These are phyloP conservation scores for Drosophila tsacasi DNA, from an alignment of 1,140 invertebrate genomes.

Conservation along the genomic window DNA sequence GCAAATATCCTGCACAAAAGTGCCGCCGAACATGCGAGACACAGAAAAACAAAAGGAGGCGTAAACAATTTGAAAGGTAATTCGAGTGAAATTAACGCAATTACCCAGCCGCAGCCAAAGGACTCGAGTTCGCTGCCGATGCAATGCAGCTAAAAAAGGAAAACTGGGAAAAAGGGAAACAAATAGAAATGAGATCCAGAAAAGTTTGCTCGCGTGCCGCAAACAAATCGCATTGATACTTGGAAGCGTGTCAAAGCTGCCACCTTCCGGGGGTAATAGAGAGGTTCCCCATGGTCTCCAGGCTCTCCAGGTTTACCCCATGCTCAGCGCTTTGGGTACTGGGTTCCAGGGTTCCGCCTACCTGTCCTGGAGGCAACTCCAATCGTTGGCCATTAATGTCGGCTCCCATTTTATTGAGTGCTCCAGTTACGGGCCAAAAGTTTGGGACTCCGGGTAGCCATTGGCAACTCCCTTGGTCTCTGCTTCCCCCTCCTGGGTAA, in stretches of 20 bases:
- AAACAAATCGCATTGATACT: constrained; percentile 73
- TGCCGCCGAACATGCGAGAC: constrained; percentile 72
- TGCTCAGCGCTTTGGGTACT: not conserved
- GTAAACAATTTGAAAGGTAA: constrained; percentile 68
- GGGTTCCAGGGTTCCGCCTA: not conserved
- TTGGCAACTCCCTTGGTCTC: constrained; percentile 15
- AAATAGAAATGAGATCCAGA: constrained; percentile 4
- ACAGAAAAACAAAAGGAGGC: constrained; percentile 19
- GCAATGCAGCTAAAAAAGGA: constrained; percentile 27
- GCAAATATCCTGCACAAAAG: constrained; percentile 51
- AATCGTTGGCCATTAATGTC: constrained; percentile 36
- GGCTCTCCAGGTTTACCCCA: not conserved
- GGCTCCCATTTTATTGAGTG: constrained; percentile 61
- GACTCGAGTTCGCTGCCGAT: constrained; percentile 52
- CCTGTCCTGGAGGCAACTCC: not conserved
- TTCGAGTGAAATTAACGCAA: constrained; percentile 78
- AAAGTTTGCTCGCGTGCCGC: constrained; percentile 56
- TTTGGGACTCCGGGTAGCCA: constrained; percentile 24
- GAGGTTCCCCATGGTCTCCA: constrained; percentile 7
- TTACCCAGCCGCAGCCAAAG: constrained; percentile 64
- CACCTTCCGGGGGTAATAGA: constrained; percentile 42
- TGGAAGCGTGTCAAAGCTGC: constrained; percentile 72
- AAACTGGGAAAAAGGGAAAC: not conserved
- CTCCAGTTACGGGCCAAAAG: constrained; percentile 38
- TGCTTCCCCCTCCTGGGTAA: too few relatives aligned